Evolutionary conservation across 2,888 invertebrate genomes (phyloP), one percentile per base, ranked within the genome.

Genomic region (Acrobeloides nanus): DNA sequence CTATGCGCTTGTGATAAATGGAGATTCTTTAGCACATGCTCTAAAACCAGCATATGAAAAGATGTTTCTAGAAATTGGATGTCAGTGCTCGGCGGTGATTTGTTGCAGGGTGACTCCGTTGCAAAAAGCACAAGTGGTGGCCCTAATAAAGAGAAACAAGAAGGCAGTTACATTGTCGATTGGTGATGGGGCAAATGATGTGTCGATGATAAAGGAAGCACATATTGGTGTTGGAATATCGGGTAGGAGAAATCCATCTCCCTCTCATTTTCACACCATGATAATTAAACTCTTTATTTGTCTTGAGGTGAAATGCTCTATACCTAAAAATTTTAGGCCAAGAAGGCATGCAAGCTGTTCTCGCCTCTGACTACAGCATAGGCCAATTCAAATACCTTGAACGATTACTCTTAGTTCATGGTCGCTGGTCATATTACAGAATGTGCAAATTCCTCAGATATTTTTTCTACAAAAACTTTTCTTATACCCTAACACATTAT

Each of bases 391-490:
- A 87, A 47, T 97, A 87, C 79, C 81, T 97, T 61, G 92, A 97
- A 79, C 23, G 97, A 90, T 79, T 97, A 88, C 80, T 97, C 40
- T 81, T 97, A 2, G 97, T 95, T 0, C 71, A 71, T 46, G 71
- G 71, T 10, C 43, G 69, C 29, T 66, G 92, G 95, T 95, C 93
- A 1, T 99, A 99, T 77, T 87, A 78, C 48, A 81, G 95, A 64
- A 95, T 95, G 93, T 63, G 89, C 89, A 81, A 93, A 89, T 95
- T 95, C 78, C 82, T 95, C 72, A 81, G 79, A 59, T 97, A 97
- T 78, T 97, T 97, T 81, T 97, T 99, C 83, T 97, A 97, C 80
- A 97, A 97, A 81, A 97, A 97, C 79, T 95, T 97, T 80, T 93
- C 95, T 59, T 97, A 97, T 80, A 97, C 97, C 40, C 81, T 97